Evolutionary conservation across 2,113 vertebrate species (phyloP), one percentile per base, ranked within the genome.

Genomic region (Gadus macrocephalus): DNA sequence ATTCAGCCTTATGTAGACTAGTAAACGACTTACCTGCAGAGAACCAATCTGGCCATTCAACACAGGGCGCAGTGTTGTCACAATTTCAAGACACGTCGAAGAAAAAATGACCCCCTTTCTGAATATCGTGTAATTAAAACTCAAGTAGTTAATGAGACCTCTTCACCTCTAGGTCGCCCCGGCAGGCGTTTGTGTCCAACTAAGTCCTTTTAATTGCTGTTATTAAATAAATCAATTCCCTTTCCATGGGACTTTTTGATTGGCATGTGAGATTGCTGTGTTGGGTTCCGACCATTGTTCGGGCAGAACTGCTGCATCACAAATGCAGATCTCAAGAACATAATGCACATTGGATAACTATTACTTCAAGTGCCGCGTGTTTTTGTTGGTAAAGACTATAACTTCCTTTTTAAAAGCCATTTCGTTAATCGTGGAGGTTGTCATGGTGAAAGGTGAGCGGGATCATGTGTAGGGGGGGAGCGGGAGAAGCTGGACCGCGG

Each of bases 131-230:
- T 89, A 93, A 94, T 95, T 93, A 94, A 89, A 87, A 79, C 89
- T 94, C 84, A 85, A 94, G 91, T 89, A 89, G 88, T 92, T 92
- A 91, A 93, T 93, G 92, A 93, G 93, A 90, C 89, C 91, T 88
- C 92, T 93, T 92, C 90, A 92, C 90, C 92, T 91, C 89, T 78
- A 72, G 88, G 83, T 86, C 88, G 83, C 82, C 87, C 63, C 88
- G 83, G 89, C 87, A 85, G 83, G 83, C 84, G 74, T 87, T 90
- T 86, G 75, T 80, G 83, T 79, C 81, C 82, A 91, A 89, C 78
- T 84, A 87, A 81, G 79, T 81, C 86, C 84, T 73, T 90, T 92
- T 93, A 94, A 94, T 93, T 93, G 92, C 89, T 83, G 92, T 89
- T 85, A 92, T 93, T 93, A 93, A 91, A 91, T 90, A 92, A 93